phyloP scores from a whole-genome alignment of 53 echinoderm and acorn worm species.

The Hippasteria phrygiana region DNA sequence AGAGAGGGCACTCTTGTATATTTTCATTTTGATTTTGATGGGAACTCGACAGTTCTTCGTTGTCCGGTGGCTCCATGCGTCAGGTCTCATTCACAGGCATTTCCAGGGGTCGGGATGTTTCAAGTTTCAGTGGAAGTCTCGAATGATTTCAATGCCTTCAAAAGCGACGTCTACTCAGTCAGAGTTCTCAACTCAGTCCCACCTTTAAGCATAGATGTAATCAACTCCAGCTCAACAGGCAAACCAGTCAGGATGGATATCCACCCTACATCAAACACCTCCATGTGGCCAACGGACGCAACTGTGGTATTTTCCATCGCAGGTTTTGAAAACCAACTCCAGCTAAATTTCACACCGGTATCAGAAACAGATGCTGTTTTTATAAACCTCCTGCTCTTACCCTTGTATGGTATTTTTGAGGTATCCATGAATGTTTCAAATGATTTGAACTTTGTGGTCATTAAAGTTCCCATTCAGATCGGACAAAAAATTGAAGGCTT shows the following conservation, averaged over 20 bases:
- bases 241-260: constrained; percentile 4
- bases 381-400: not conserved
- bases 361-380: not conserved
- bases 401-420: constrained; percentile 15
- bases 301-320: constrained; percentile 10
- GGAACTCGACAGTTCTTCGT: not conserved
- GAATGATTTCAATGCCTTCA: constrained; percentile 32
- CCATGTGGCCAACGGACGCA: constrained; percentile 56
- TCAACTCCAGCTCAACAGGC: constrained; percentile 35
- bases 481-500: constrained; percentile 48
- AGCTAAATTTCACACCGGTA: constrained; percentile 13
- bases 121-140: constrained; percentile 43
- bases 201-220: constrained; percentile 2
- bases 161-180: constrained; percentile 21
- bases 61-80: constrained; percentile 53
- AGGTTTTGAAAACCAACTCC: not conserved
- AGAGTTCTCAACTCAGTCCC: constrained; percentile 40
- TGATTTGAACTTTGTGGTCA: not conserved
- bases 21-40: constrained; percentile 35
- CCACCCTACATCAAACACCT: constrained; percentile 1
- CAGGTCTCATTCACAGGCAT: not conserved
- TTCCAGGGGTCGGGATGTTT: constrained; percentile 21
- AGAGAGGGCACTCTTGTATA: constrained; percentile 28
- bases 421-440: constrained; percentile 37
- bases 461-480: constrained; percentile 14